Base-by-base conservation (phyloP, 2,888 invertebrate species). In the Parnassius glacialis region DNA sequence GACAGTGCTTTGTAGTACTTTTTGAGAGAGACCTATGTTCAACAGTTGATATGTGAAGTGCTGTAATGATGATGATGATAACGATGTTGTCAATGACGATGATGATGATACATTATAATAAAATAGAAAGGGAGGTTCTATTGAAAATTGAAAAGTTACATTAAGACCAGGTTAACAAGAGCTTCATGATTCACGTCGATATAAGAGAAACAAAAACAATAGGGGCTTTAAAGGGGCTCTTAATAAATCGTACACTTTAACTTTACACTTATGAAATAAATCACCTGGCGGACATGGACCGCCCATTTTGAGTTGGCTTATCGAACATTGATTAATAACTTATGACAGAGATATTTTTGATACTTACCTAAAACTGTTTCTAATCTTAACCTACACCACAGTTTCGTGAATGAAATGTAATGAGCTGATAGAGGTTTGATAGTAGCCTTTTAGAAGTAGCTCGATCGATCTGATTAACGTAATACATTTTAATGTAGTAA, bases 291-390 rank as follows among this genome's bases (percentile, higher is more conserved):
- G 78, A 80, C 76, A 80, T 68, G 77, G 86, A 80, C 86, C 85
- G 84, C 87, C 88, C 86, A 87, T 87, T 85, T 77, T 74, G 85
- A 81, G 74, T 74, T 74, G 74, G 72, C 75, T 87, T 89, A 89
- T 89, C 87, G 83, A 86, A 85, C 76, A 76, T 85, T 90, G 89
- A 90, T 87, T 87, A 82, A 90, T 90, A 85, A 84, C 75, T 71
- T 83, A 73, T 80, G 83, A 84, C 81, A 82, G 80, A 80, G 77
- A 75, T 83, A 85, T 85, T 83, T 85, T 83, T 85, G 81, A 84
- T 83, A 85, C 81, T 79, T 78, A 71, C 71, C 70, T 77, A 78
- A 81, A 81, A 78, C 70, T 77, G 79, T 76, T 74, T 72, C 68
- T 71, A 72, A 77, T 80, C 76, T 73, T 67, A 71, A 76, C 70